Percentiles rank a stretch among this genome's conserved stretches.
phyloP scores from a whole-genome alignment of 2,888 invertebrate genomes.

The Apodemia zela region DNA sequence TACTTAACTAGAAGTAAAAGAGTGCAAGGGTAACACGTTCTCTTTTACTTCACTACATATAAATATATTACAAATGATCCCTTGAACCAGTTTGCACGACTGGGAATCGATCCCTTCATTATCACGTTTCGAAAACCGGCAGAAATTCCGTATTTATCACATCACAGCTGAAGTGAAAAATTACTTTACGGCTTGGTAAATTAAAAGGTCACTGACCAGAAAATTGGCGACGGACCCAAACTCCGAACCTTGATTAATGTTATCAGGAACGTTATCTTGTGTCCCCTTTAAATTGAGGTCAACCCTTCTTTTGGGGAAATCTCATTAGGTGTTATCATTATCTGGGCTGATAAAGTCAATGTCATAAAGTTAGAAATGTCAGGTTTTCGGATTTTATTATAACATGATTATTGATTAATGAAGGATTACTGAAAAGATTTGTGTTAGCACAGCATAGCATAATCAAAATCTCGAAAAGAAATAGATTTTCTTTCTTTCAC shows the following conservation, averaged over 20 bases:
- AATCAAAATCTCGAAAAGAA: no score
- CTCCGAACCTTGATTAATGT: slow-evolving; percentile 73
- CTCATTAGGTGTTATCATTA: slow-evolving; percentile 11
- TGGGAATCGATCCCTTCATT: slow-evolving; percentile 24
- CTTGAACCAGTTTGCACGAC: slow-evolving; percentile 1
- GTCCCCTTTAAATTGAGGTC: slow-evolving; percentile 60
- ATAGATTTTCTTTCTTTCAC: no score
- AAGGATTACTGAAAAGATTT: neutral
- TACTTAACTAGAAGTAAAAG: no score
- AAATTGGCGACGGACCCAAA: slow-evolving; percentile 61
- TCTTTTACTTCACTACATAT: no score
- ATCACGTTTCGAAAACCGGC: slow-evolving; percentile 25
- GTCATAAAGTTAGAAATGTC: neutral
- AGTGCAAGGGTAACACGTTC: no score
- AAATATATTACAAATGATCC: neutral
- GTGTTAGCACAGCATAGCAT: no score
- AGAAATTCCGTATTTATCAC: slow-evolving; percentile 47
- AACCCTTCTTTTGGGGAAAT: slow-evolving; percentile 42
- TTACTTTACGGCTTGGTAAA: slow-evolving; percentile 60
- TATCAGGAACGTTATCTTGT: slow-evolving; percentile 68
- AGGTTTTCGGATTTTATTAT: neutral
- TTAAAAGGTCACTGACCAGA: slow-evolving; percentile 72
- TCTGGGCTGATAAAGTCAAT: neutral
- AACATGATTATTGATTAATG: no score
- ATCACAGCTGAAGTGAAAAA: slow-evolving; percentile 64